Evolutionary conservation across 2,113 vertebrate genomes (phyloP), one percentile per base, ranked within the genome.

Genomic region (Daphoenositta chrysoptera): DNA sequence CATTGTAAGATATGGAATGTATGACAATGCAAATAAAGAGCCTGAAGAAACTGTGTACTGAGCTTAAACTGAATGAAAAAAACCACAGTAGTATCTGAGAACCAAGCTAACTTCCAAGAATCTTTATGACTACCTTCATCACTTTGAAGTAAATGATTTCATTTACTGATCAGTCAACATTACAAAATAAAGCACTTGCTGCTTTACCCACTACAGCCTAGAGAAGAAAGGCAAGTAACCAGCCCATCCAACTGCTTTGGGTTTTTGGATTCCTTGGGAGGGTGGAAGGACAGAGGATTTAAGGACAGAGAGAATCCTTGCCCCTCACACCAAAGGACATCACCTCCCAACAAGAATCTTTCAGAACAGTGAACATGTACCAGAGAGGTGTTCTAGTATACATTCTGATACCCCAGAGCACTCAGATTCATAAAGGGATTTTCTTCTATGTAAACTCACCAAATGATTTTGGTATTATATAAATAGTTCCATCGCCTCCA

Each of bases 401-500:
- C 7, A 33, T 35, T 51, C 22, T 56, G 11, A 88, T 23, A 53
- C 2, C 37, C 39, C 28, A 56, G 42, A 33, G 24, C 4, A 26
- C 39, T 31, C 7, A 35, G 13, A 66, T 22, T 54, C 15, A 84
- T 33, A 50, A 57, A 75, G 0, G 0, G 10, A 22, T 71, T 77
- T 83, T 45, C 48, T 75, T 72, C 35, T 10, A 8, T 1, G 8
- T 11, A 42, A 60, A 63, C 97, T 98, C 98, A 98, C 98, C 98
- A 93, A 79, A 94, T 57, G 88, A 94, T 83, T 96, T 97, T 57
- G 91, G 98, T 97, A 99, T 97, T 87, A 97, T 88, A 64, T 99
- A 99, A 95, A 99, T 98, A 68, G 98, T 97, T 65, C 99, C 99
- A 66, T 99, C 98, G 7, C 96, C 96, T 90, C 98, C 98, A 78